Conservation (phyloP, 1,140 invertebrate species). For the Magallana angulata region DNA sequence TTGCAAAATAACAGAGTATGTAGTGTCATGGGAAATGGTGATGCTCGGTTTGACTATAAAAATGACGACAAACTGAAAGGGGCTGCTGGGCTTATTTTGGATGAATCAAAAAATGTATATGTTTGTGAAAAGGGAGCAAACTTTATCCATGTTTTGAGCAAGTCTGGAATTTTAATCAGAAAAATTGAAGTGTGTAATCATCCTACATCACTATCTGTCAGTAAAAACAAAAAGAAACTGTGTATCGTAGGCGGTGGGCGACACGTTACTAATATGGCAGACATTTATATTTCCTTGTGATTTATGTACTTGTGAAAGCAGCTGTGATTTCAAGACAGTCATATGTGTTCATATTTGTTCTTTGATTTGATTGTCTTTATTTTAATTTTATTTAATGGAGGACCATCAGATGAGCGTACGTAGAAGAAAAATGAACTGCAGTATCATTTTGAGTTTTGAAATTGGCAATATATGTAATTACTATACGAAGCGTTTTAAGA, state of each 20-base stretch:
- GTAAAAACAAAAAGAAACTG: background rate
- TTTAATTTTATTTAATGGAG: too few relatives aligned
- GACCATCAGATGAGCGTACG: too few relatives aligned
- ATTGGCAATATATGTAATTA: too few relatives aligned
- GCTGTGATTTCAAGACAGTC: too few relatives aligned
- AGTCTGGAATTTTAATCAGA: background rate
- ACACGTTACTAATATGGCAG: background rate
- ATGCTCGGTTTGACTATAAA: background rate
- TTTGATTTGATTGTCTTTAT: too few relatives aligned
- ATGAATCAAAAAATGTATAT: background rate
- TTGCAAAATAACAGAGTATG: background rate
- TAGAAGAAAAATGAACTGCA: too few relatives aligned
- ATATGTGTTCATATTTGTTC: too few relatives aligned
- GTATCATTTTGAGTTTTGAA: too few relatives aligned
- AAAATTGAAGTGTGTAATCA: background rate
- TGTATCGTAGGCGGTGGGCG: background rate
- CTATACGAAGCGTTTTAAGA: too few relatives aligned
- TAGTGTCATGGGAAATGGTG: background rate
- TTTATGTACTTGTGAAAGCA: too few relatives aligned
- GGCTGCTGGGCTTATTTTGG: background rate
- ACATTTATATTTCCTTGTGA: background rate
- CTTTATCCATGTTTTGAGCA: background rate
- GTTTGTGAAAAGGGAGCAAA: background rate
- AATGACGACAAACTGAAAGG: background rate
- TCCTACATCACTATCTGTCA: background rate